A percentile compares a stretch with the other conserved stretches of the same genome.
Conservation (phyloP, 2,888 invertebrate genomes). For the Priocnemis perturbator region DNA sequence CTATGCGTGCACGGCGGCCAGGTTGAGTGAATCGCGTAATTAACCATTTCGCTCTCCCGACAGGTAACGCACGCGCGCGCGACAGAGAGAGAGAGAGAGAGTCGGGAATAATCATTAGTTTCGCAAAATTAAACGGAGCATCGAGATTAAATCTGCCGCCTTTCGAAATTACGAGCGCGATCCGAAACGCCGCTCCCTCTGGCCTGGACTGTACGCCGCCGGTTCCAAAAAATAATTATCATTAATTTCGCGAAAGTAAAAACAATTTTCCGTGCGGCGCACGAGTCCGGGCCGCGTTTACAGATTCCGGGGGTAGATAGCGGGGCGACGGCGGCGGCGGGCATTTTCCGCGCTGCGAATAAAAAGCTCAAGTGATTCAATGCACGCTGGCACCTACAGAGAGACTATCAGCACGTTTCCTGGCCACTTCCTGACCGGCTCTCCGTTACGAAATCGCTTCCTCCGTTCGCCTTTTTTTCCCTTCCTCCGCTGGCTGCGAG, state of each 20-base stretch:
- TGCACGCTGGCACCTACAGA: neutral
- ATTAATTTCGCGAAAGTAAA: slow-evolving; percentile 2
- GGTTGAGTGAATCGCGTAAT: neutral
- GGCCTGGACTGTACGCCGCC: neutral
- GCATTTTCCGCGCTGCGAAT: slow-evolving; percentile 5
- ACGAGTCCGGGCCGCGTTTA: neutral
- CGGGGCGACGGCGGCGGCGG: neutral
- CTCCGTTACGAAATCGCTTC: no score
- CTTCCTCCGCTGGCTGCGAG: neutral
- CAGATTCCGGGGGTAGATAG: neutral
- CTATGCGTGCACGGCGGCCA: no score
- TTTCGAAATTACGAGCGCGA: slow-evolving; percentile 6
- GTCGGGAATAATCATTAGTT: slow-evolving; percentile 1
- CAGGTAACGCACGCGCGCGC: neutral
- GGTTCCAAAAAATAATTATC: slow-evolving; percentile 2
- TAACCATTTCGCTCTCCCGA: slow-evolving; percentile 3
- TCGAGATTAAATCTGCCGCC: slow-evolving; percentile 5
- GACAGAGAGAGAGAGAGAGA: neutral
- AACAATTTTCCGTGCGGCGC: neutral
- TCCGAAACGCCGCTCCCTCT: no score
- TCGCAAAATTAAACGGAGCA: slow-evolving; percentile 1
- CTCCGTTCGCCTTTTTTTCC: neutral
- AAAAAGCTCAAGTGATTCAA: slow-evolving; percentile 4
- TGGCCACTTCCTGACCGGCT: no score
- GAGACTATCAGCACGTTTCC: no score